Conservation (phyloP, 1,140 invertebrate genomes). For the Cyclina sinensis region DNA sequence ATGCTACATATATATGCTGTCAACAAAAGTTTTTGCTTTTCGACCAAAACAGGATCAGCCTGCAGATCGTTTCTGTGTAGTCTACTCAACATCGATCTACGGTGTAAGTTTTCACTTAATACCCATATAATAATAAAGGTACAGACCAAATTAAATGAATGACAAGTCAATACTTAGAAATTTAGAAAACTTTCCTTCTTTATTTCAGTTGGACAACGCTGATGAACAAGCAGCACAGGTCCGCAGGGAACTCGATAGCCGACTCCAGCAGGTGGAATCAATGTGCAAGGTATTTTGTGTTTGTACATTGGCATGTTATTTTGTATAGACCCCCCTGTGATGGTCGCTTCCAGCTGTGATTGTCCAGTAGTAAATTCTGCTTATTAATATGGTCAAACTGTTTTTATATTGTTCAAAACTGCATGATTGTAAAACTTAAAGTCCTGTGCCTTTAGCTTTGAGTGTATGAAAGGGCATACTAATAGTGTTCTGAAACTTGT, state of each 20-base stretch:
- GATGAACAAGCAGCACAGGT: constrained; percentile 99
- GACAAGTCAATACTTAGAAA: too few relatives aligned
- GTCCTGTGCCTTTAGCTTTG: background rate
- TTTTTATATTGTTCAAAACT: background rate
- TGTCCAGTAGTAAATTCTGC: background rate
- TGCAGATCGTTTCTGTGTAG: too few relatives aligned
- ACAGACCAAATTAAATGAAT: too few relatives aligned
- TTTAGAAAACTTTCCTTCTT: too few relatives aligned
- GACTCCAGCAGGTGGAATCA: constrained; percentile 98
- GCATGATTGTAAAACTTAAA: background rate
- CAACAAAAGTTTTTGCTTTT: too few relatives aligned
- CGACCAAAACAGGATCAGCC: too few relatives aligned
- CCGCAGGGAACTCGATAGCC: constrained; percentile 98
- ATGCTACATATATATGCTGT: too few relatives aligned
- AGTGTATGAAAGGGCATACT: too few relatives aligned
- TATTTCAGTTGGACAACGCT: constrained; percentile 96
- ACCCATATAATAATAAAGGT: too few relatives aligned
- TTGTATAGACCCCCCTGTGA: background rate
- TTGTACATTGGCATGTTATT: background rate
- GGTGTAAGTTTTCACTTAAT: too few relatives aligned
- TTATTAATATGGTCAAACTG: background rate
- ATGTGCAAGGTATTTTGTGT: constrained; percentile 95
- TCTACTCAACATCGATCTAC: too few relatives aligned
- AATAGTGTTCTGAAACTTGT: too few relatives aligned
- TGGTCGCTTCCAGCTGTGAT: background rate